Conservation (phyloP, 1,140 invertebrate genomes). For the Magallana ariakensis region DNA sequence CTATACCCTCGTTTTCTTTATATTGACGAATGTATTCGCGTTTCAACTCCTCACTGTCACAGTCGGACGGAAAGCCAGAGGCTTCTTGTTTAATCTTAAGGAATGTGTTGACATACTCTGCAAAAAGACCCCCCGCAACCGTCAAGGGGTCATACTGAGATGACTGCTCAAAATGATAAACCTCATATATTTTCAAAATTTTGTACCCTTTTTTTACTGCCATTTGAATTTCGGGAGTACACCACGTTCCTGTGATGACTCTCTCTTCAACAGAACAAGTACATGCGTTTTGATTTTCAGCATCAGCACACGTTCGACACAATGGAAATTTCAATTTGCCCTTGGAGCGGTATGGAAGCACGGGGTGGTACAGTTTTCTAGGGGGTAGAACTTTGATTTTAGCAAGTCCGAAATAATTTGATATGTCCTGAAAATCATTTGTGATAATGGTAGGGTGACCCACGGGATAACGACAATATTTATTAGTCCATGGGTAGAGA, state of each 20-base stretch:
- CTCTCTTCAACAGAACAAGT: slow-evolving; percentile 63
- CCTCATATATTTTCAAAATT: background rate
- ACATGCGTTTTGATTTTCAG: slow-evolving; percentile 49
- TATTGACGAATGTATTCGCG: slow-evolving; percentile 74
- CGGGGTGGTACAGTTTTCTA: slow-evolving; percentile 33
- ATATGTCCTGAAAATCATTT: slow-evolving; percentile 47
- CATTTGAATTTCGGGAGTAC: slow-evolving; percentile 75
- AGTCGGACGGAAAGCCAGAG: slow-evolving; percentile 57
- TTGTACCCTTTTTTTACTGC: slow-evolving; percentile 75
- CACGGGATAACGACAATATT: slow-evolving; percentile 46
- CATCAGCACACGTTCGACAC: slow-evolving; percentile 52
- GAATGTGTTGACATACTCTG: slow-evolving; percentile 63
- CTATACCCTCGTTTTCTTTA: slow-evolving; percentile 73
- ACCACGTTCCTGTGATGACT: slow-evolving; percentile 76
- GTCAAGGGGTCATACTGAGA: slow-evolving; percentile 67
- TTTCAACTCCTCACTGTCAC: slow-evolving; percentile 54
- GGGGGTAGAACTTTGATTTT: slow-evolving; percentile 48
- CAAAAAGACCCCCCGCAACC: slow-evolving; percentile 57
- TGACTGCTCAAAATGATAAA: slow-evolving; percentile 71
- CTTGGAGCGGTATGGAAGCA: slow-evolving; percentile 45
- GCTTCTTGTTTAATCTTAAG: slow-evolving; percentile 68
- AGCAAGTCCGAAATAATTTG: slow-evolving; percentile 46
- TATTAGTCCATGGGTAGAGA: slow-evolving; percentile 48
- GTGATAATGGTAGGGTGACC: slow-evolving; percentile 42
- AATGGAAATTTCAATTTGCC: slow-evolving; percentile 55